These are phyloP conservation scores for Mnemiopsis leidyi DNA, from an alignment of 37 sponge, comb jelly and placozoan species.

Conservation along the genomic window DNA sequence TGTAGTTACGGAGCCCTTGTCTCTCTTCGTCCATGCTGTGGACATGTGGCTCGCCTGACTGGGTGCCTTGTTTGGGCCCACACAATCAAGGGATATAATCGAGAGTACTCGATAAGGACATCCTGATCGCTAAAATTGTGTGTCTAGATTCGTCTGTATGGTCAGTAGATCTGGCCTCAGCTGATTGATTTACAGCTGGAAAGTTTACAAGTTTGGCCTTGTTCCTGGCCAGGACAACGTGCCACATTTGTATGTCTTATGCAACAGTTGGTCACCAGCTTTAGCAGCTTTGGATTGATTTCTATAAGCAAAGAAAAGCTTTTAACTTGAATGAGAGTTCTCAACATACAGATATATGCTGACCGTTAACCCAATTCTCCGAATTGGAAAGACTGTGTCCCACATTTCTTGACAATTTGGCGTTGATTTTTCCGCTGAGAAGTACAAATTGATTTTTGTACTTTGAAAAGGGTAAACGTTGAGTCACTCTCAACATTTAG, in stretches of 20 bases:
- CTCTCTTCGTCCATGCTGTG: not conserved
- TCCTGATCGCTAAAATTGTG: not conserved
- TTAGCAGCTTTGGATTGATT: not conserved
- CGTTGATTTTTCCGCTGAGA: not conserved
- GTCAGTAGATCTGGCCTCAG: not conserved
- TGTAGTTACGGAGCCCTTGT: not conserved
- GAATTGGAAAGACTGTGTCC: not conserved
- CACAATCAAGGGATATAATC: not conserved
- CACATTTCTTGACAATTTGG: not conserved
- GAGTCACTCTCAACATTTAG: not conserved
- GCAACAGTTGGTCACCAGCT: too few relatives aligned
- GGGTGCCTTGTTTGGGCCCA: too few relatives aligned
- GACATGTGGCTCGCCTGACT: not conserved
- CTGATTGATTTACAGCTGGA: not conserved
- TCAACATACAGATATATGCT: not conserved
- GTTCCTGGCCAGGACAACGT: not conserved
- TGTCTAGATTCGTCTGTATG: not conserved
- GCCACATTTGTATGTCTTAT: not conserved
- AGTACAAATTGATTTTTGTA: not conserved
- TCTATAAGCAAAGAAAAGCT: not conserved
- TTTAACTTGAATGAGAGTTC: not conserved
- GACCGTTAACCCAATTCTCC: too few relatives aligned
- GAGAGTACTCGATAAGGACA: not conserved
- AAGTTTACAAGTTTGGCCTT: not conserved
- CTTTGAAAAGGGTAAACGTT: not conserved